phyloP scores from a whole-genome alignment of 2,888 invertebrate genomes.

The Diabrotica balteata region DNA sequence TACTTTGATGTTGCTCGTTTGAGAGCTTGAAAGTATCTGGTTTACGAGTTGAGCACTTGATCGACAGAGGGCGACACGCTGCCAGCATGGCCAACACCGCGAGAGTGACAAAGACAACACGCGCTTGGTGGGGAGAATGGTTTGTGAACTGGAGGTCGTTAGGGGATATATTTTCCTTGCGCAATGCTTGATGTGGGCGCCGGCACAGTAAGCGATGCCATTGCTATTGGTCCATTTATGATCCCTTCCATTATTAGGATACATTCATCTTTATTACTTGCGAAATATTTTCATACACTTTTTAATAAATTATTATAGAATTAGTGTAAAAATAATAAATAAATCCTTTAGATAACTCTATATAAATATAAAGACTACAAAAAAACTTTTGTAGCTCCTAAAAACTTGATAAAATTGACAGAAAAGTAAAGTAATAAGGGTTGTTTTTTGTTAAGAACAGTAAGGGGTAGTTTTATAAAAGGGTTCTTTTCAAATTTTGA shows the following conservation, averaged over 20 bases:
- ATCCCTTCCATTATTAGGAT: constrained; percentile 56
- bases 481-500: constrained; percentile 31
- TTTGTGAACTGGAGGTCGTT: constrained; percentile 51
- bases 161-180: constrained; percentile 59
- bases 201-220: constrained; percentile 66
- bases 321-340: constrained; percentile 2
- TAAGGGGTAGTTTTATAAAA: constrained; percentile 9
- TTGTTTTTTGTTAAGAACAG: neutral
- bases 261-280: constrained; percentile 46
- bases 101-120: constrained; percentile 47
- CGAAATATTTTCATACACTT: constrained; percentile 28
- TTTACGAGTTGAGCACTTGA: constrained; percentile 56
- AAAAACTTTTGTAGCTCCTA: no score
- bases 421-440: constrained; percentile 4
- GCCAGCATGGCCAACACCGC: constrained; percentile 41
- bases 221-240: constrained; percentile 67
- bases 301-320: constrained; percentile 1
- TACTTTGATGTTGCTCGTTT: constrained; percentile 65
- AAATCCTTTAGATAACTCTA: no score
- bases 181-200: constrained; percentile 60
- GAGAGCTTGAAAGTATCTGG: constrained; percentile 64
- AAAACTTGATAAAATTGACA: neutral
- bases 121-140: constrained; percentile 49
- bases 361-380: no score
- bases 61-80: constrained; percentile 63